Conservation (phyloP, 2,888 invertebrate species). For the Acleris sparsana region DNA sequence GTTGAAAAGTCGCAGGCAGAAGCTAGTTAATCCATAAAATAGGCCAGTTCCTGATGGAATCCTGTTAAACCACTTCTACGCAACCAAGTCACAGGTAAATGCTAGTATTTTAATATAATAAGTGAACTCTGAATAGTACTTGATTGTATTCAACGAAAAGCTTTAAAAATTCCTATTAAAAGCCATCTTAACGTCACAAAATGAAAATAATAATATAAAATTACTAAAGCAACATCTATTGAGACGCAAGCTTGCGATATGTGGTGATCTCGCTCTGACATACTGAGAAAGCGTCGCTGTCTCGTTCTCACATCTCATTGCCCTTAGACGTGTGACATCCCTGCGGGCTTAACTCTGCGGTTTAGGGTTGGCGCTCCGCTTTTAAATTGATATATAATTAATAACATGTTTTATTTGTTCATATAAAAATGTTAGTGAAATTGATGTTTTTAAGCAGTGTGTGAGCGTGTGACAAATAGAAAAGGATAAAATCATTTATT, state of each 20-base stretch:
- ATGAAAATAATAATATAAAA: constrained; percentile 50
- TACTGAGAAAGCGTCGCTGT: constrained; percentile 44
- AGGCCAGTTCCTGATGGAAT: too few species aligned
- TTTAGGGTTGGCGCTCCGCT: constrained; percentile 55
- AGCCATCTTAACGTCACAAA: constrained; percentile 26
- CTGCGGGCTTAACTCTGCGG: constrained; percentile 71
- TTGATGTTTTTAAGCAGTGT: too few species aligned
- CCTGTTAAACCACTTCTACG: too few species aligned
- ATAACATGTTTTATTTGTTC: too few species aligned
- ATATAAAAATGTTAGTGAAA: too few species aligned
- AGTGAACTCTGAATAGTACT: neutral
- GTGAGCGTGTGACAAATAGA: too few species aligned
- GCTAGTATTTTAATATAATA: too few species aligned
- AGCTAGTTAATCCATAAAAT: too few species aligned
- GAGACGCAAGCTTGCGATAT: constrained; percentile 43
- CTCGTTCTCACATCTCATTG: constrained; percentile 75
- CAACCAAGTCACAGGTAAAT: too few species aligned
- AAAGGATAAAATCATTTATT: too few species aligned
- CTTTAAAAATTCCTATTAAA: constrained; percentile 24
- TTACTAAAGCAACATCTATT: constrained; percentile 60
- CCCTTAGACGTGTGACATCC: constrained; percentile 78
- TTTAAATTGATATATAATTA: too few species aligned
- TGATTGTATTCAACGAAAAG: constrained; percentile 10
- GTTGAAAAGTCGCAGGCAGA: too few species aligned
- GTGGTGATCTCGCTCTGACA: constrained; percentile 51